Percentiles rank a stretch among this genome's conserved stretches.
phyloP scores from a whole-genome alignment of 1,140 invertebrate genomes.

The Hyles vespertilio region DNA sequence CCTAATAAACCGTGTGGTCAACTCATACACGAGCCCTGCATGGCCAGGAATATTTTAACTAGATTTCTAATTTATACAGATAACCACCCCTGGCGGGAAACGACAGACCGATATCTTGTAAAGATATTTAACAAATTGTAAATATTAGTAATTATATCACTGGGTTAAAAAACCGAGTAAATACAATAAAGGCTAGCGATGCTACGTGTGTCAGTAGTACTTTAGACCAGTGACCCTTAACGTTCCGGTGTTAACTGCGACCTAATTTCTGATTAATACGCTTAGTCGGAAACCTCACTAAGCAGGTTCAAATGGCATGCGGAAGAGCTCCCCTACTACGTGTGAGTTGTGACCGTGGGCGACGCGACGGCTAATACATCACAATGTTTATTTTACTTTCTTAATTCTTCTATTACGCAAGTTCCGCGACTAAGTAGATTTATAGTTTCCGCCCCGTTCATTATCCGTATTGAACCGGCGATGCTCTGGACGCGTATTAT shows the following conservation, averaged over 20 bases:
- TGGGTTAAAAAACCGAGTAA: no score
- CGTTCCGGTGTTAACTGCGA: conserved; percentile 63
- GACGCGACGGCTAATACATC: conserved; percentile 36
- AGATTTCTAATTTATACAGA: conserved; percentile 6
- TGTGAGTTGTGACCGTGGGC: conserved; percentile 13
- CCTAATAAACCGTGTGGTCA: conserved; percentile 51
- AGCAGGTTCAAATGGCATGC: conserved; percentile 65
- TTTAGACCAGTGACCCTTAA: conserved; percentile 58
- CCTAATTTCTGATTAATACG: conserved; percentile 74
- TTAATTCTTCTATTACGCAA: conserved; percentile 60
- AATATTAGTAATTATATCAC: no score
- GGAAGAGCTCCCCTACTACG: conserved; percentile 36
- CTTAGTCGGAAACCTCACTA: conserved; percentile 74
- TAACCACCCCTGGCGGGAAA: no score
- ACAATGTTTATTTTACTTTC: conserved; percentile 57
- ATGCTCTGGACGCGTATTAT: conserved; percentile 45
- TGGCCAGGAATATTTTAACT: conserved; percentile 55
- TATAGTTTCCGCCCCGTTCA: conserved; percentile 73
- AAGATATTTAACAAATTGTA: no score
- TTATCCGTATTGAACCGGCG: conserved; percentile 62
- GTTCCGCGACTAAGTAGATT: conserved; percentile 67
- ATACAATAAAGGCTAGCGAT: no score
- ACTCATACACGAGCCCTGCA: conserved; percentile 22
- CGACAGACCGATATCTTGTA: no score
- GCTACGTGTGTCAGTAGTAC: background rate